Percentiles rank a stretch among this genome's conserved stretches.
phyloP scores from a whole-genome alignment of 2,113 vertebrate species.

The Gulo gulo region DNA sequence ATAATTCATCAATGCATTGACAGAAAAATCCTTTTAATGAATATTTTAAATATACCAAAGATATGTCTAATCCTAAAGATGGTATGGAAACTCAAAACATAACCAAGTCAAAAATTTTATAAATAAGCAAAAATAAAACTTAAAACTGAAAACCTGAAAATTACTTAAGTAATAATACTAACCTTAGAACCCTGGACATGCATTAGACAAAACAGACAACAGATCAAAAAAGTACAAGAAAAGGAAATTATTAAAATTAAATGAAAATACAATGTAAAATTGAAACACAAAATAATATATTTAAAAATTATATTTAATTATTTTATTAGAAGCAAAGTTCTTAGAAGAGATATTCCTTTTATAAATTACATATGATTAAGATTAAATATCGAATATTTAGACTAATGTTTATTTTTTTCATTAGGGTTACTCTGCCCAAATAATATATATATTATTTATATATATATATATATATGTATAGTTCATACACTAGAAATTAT shows the following conservation, averaged over 20 bases:
- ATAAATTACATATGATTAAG: conserved; percentile 54
- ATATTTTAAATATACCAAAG: conserved; percentile 21
- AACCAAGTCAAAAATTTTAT: conserved; percentile 71
- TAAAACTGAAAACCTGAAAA: conserved; percentile 88
- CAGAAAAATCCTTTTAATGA: neutral
- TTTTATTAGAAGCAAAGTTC: conserved; percentile 74
- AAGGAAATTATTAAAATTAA: conserved; percentile 91
- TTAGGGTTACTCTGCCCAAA: conserved; percentile 56
- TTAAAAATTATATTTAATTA: conserved; percentile 71
- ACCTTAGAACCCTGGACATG: conserved; percentile 98
- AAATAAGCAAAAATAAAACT: conserved; percentile 82
- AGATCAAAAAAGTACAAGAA: conserved; percentile 87
- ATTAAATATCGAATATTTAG: conserved; percentile 56
- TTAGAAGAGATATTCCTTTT: conserved; percentile 58
- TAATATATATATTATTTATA: neutral
- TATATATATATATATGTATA: neutral
- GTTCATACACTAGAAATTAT: neutral
- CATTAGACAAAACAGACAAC: conserved; percentile 91
- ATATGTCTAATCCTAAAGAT: conserved; percentile 41
- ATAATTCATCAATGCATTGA: neutral
- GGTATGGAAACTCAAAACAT: conserved; percentile 69
- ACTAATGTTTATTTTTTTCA: conserved; percentile 26
- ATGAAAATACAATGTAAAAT: conserved; percentile 85
- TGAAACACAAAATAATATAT: conserved; percentile 81
- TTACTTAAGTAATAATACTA: conserved; percentile 97